phyloP scores from a whole-genome alignment of 2,888 invertebrate species.

The Mimachlamys varia region DNA sequence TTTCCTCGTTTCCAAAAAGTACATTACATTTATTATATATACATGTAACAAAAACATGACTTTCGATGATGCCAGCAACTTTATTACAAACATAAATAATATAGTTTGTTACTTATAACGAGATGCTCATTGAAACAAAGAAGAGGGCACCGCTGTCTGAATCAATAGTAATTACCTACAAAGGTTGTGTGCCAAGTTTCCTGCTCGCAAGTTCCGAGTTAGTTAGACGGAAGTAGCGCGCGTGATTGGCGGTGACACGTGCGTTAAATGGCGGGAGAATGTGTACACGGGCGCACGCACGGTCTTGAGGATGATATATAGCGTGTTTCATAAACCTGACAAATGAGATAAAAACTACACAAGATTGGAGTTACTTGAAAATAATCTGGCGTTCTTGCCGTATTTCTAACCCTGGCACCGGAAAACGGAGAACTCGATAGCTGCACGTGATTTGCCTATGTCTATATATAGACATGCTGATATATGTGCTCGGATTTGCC shows the following conservation, averaged over 20 bases:
- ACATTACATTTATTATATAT: background rate
- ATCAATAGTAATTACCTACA: background rate
- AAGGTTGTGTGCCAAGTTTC: background rate
- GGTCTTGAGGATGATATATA: background rate
- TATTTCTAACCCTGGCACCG: background rate
- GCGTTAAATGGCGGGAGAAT: slow-evolving; percentile 14
- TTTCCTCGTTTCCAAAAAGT: background rate
- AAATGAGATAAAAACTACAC: slow-evolving; percentile 15
- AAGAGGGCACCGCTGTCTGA: background rate
- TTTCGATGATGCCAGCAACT: background rate
- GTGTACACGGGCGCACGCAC: background rate
- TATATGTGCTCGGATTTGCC: background rate
- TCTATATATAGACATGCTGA: slow-evolving; percentile 24
- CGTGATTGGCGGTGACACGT: slow-evolving; percentile 30
- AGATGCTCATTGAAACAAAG: background rate
- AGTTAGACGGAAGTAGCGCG: slow-evolving; percentile 31
- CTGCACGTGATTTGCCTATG: background rate
- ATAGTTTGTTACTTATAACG: background rate
- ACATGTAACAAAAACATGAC: background rate
- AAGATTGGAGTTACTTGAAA: background rate
- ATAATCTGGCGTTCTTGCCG: background rate
- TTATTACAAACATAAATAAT: background rate
- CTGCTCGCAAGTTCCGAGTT: background rate
- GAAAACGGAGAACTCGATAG: background rate
- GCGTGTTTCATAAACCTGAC: slow-evolving; percentile 27